Conservation (phyloP, 1,140 invertebrate species). For the Brachionus asplanchnoidis region DNA sequence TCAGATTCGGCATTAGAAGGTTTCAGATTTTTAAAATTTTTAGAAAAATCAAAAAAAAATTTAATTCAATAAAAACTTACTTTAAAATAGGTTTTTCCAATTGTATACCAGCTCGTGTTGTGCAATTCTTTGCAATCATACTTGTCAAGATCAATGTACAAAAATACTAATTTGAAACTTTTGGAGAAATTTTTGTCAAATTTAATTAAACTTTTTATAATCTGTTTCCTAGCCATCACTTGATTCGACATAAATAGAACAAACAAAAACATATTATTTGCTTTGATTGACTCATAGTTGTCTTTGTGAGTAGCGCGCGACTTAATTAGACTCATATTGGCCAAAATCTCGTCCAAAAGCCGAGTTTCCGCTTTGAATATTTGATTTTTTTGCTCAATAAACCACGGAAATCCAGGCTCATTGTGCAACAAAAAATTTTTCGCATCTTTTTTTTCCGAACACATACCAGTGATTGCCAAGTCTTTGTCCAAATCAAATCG, state of each 20-base stretch:
- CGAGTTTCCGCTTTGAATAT: not conserved
- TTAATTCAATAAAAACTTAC: not conserved
- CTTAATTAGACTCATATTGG: conserved; percentile 2
- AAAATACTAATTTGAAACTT: not conserved
- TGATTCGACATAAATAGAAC: not conserved
- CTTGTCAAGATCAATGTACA: conserved; percentile 1
- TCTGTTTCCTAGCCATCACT: not conserved
- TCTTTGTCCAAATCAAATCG: not conserved
- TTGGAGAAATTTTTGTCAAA: not conserved
- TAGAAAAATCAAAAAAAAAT: too few species aligned
- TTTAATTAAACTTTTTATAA: not conserved
- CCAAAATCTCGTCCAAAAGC: not conserved
- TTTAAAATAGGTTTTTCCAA: not conserved
- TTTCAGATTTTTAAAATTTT: too few species aligned
- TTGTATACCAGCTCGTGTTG: not conserved
- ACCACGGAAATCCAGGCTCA: not conserved
- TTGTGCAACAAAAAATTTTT: not conserved
- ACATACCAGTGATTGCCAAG: not conserved
- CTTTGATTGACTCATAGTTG: not conserved
- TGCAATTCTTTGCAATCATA: not conserved
- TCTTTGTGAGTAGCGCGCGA: not conserved
- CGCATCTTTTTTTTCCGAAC: not conserved
- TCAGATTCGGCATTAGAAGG: too few species aligned
- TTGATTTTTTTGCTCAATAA: not conserved
- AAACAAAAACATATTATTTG: not conserved